Evolutionary conservation across 2,113 vertebrate genomes (phyloP).

Genomic region (Corynorhinus townsendii): DNA sequence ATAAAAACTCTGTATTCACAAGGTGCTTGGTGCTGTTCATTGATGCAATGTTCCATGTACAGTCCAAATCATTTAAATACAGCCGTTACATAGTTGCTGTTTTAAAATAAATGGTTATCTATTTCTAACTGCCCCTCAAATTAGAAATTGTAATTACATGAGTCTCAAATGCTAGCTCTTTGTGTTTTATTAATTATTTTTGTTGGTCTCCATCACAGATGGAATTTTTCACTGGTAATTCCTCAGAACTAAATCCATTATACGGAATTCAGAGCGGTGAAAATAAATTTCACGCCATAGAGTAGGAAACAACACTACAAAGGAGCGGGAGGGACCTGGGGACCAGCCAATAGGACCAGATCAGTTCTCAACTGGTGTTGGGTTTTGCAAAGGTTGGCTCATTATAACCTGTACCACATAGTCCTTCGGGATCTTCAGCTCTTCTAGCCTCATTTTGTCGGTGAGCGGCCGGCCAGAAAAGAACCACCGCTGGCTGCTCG

Average conservation of each 20-base stretch:
- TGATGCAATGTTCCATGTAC: constrained; percentile 66
- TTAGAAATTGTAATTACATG: constrained; percentile 59
- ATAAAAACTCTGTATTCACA: constrained; percentile 56
- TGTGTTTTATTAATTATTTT: constrained; percentile 75
- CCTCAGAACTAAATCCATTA: constrained; percentile 78
- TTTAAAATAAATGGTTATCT: constrained; percentile 73
- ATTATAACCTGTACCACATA: constrained; percentile 99
- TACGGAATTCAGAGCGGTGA: constrained; percentile 73
- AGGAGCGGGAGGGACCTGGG: constrained; percentile 26
- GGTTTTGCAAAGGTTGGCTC: constrained; percentile 91
- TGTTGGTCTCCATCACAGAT: constrained; percentile 86
- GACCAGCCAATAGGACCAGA: constrained; percentile 21
- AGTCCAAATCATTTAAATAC: constrained; percentile 69
- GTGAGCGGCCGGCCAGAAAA: constrained; percentile 97
- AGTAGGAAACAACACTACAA: constrained; percentile 43
- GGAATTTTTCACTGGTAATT: constrained; percentile 83
- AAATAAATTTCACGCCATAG: constrained; percentile 74
- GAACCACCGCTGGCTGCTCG: constrained; percentile 94
- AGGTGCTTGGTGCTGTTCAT: constrained; percentile 81
- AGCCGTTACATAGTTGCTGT: constrained; percentile 41
- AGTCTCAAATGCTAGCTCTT: constrained; percentile 70
- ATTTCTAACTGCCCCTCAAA: constrained; percentile 63
- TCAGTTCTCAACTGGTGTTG: constrained; percentile 91
- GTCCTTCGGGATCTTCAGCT: constrained; percentile 98
- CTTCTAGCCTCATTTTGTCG: constrained; percentile 96